Conservation (phyloP, 2,797 vertebrate genomes). For the Sebastiscus tertius region DNA sequence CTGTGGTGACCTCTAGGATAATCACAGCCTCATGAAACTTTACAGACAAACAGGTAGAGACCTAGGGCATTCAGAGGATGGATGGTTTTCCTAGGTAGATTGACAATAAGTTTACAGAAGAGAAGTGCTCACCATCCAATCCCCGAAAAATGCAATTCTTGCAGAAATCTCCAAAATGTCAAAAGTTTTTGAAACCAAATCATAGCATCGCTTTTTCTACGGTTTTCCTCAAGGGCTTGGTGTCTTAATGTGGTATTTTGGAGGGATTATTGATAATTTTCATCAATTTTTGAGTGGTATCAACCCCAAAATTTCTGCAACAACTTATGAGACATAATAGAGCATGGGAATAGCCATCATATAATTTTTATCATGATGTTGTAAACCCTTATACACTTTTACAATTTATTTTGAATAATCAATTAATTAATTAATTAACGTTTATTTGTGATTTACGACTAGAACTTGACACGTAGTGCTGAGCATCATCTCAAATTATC, state of each 20-base stretch:
- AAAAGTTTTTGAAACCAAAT: too few species aligned
- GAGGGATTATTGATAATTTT: neutral
- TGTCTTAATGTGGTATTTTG: neutral
- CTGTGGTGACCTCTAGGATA: too few species aligned
- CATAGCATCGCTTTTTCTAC: too few species aligned
- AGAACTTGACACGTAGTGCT: neutral
- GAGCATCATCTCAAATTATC: neutral
- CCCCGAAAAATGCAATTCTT: neutral
- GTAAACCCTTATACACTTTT: neutral
- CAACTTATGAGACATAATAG: too few species aligned
- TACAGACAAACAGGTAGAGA: too few species aligned
- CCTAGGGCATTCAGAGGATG: too few species aligned
- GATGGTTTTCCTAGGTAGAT: too few species aligned
- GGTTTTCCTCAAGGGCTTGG: neutral
- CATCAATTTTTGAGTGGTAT: neutral
- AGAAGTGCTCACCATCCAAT: neutral
- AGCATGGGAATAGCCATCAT: neutral
- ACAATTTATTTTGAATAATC: neutral
- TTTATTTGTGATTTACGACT: neutral
- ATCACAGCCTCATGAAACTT: too few species aligned
- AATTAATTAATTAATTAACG: neutral
- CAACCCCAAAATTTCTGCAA: neutral
- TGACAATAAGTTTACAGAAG: too few species aligned
- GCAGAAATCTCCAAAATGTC: neutral
- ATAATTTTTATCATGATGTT: neutral